Conservation (phyloP, 2,888 invertebrate genomes). For the Drosophila yooni region DNA sequence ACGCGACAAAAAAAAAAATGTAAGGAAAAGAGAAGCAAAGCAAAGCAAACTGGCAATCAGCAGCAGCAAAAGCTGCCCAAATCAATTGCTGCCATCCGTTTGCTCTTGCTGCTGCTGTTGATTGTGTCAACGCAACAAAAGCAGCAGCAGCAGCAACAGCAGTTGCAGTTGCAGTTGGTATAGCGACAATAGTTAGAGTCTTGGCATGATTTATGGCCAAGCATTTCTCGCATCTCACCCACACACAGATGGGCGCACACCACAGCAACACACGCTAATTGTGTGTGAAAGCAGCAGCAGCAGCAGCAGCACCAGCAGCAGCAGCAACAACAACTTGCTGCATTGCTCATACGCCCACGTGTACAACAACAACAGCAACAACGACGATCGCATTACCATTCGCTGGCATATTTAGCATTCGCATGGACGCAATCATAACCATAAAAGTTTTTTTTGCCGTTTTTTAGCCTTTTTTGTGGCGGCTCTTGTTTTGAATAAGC, state of each 20-base stretch:
- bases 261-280: constrained; percentile 66
- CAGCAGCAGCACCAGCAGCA: constrained; percentile 12
- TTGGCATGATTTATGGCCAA: constrained; percentile 76
- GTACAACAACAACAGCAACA: constrained; percentile 30
- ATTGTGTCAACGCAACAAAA: constrained; percentile 48
- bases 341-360: constrained; percentile 75
- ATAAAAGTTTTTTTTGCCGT: constrained; percentile 58
- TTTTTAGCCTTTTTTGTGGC: constrained; percentile 23
- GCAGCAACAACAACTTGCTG: constrained; percentile 45
- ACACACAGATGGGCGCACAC: constrained; percentile 46
- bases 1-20: constrained; percentile 42
- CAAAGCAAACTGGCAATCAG: constrained; percentile 68
- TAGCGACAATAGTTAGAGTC: constrained; percentile 61
- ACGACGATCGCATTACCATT: constrained; percentile 67
- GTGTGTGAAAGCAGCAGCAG: constrained; percentile 70
- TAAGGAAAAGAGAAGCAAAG: constrained; percentile 27
- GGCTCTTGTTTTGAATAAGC: constrained; percentile 51
- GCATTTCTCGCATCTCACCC: constrained; percentile 57
- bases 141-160: constrained; percentile 11
- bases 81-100: constrained; percentile 75
- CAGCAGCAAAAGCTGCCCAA: constrained; percentile 77
- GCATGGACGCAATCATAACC: constrained; percentile 78
- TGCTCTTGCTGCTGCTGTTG: constrained; percentile 35
- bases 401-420: constrained; percentile 79
- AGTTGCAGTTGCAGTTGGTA: not conserved